phyloP scores from a whole-genome alignment of 2,888 invertebrate species.

The Cabera pusaria region DNA sequence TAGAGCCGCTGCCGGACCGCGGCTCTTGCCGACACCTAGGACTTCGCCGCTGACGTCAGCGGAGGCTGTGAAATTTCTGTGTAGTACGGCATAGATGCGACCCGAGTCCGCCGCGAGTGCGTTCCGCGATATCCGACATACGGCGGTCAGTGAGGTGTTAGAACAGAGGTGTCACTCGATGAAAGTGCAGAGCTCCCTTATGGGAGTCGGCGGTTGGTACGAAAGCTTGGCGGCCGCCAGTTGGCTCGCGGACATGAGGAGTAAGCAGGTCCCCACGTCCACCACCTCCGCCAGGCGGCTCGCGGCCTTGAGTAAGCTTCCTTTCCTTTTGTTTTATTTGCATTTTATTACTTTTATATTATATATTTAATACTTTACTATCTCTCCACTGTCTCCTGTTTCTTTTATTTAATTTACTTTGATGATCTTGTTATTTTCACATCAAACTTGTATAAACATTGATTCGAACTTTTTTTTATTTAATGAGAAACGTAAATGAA shows the following conservation, averaged over 20 bases:
- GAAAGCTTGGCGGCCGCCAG: constrained; percentile 77
- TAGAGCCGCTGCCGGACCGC: constrained; percentile 56
- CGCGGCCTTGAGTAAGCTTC: constrained; percentile 81
- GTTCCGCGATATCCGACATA: constrained; percentile 40
- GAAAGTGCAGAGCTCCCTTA: constrained; percentile 79
- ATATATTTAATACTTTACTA: constrained; percentile 16
- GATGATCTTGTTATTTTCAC: constrained; percentile 1
- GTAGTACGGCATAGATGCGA: constrained; percentile 57
- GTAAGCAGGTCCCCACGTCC: constrained; percentile 80
- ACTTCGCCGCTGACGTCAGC: constrained; percentile 61
- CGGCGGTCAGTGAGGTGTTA: constrained; percentile 58
- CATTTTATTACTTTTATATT: constrained; percentile 45
- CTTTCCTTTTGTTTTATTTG: constrained; percentile 78
- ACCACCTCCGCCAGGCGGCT: constrained; percentile 82
- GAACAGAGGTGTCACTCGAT: constrained; percentile 67
- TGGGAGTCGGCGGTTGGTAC: constrained; percentile 80
- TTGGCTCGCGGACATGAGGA: constrained; percentile 81
- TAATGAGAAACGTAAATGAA: constrained; percentile 1
- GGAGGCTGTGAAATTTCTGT: constrained; percentile 60
- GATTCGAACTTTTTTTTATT: constrained; percentile 1
- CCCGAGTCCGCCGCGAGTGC: constrained; percentile 50
- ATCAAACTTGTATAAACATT: constrained; percentile 3
- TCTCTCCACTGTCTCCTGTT: constrained; percentile 29
- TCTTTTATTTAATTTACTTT: constrained; percentile 21
- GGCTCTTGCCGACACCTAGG: constrained; percentile 41